Evolutionary conservation across 2,888 invertebrate genomes (phyloP), one percentile per base, ranked within the genome.

Genomic region (Ceraclea dissimilis): DNA sequence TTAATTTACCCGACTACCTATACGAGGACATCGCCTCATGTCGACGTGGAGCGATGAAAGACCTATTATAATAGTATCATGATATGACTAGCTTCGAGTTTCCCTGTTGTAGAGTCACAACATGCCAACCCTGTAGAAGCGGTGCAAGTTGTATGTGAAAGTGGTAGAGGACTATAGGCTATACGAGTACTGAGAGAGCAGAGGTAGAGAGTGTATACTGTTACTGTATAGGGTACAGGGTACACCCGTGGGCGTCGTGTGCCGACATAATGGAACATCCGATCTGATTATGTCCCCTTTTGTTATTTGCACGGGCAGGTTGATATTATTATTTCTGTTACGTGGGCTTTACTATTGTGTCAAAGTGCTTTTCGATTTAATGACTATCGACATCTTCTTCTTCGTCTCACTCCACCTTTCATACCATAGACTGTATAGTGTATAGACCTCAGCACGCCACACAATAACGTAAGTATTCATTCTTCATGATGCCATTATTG

Each of bases 261-360:
- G 58, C 59, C 60, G 60, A 53, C 58, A 60, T 62, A 62, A 62
- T 62, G 59, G 62, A 62, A 62, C 60, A 60, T 62, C 62, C 62
- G 59, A 62, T 62, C 62, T 62, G 62, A 62, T 62, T 62, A 62
- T 59, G 59, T 59, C 61, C 26, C 59, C 61, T 60, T 61, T 61
- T 61, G 61, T 61, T 61, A 61, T 56, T 60, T 52, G 59, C 59
- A 58, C 59, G 57, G 57, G 58, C 53, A 54, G 54, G 51, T 58
- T 54, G 54, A 49, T 47, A 47, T 33, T 49, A 43, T 39, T 55
- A 43, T 39, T 55, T 51, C 50, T 17, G 39, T 39, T 39, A 47
- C 51, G 51, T 43, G 54, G 55, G 58, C 58, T 52, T 52, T 49
- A 48, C 47, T 49, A 48, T 52, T 46, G 33, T 55, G 58, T 55